These are phyloP conservation scores for Monochamus alternatus DNA, from an alignment of 2,888 invertebrate genomes.

Conservation along the genomic window DNA sequence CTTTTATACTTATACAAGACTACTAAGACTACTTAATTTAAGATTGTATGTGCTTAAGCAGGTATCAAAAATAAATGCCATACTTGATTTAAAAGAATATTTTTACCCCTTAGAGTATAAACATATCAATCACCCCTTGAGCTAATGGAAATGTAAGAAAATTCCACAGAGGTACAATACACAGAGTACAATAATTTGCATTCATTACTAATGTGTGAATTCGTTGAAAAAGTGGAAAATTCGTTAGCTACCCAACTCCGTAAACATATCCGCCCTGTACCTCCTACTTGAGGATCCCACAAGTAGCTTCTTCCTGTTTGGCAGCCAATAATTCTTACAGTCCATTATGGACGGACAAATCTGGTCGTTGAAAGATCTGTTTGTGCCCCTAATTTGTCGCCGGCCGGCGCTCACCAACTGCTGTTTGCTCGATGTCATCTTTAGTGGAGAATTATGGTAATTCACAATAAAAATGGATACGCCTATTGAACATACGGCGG, in stretches of 20 bases:
- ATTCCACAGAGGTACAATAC: no score
- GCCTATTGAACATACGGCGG: slow-evolving; percentile 30
- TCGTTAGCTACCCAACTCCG: neutral
- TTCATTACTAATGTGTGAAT: no score
- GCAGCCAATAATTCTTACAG: slow-evolving; percentile 51
- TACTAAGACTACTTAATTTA: no score
- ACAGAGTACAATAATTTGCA: no score
- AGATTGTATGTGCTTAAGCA: no score
- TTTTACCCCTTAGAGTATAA: no score
- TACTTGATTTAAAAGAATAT: no score
- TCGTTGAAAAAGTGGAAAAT: neutral
- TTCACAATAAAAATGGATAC: slow-evolving; percentile 42
- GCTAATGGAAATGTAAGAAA: no score
- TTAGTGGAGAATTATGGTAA: slow-evolving; percentile 54
- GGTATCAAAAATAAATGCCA: no score
- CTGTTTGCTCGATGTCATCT: slow-evolving; percentile 55
- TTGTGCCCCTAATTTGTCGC: slow-evolving; percentile 57
- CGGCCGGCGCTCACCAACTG: slow-evolving; percentile 50
- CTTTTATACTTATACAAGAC: no score
- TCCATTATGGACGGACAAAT: slow-evolving; percentile 43
- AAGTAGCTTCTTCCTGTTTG: slow-evolving; percentile 63
- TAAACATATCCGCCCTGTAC: slow-evolving; percentile 12
- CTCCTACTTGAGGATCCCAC: slow-evolving; percentile 49
- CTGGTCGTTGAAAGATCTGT: slow-evolving; percentile 47
- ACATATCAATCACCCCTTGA: no score